Conservation (phyloP, 2,797 vertebrate genomes). For the Tragelaphus oryx region DNA sequence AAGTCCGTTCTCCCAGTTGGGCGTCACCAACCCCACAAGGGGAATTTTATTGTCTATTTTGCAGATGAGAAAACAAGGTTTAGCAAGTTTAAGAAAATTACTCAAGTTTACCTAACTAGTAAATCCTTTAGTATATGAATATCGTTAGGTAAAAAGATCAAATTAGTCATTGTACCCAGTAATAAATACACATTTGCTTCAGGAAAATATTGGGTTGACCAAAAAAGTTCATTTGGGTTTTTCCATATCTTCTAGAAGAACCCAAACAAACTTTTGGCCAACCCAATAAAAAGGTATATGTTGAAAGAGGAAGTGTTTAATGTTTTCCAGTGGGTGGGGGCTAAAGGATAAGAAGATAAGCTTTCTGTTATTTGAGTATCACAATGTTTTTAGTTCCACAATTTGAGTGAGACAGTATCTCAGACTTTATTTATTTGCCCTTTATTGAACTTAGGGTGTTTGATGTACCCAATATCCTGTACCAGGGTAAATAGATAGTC, state of each 20-base stretch:
- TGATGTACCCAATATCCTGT: background rate
- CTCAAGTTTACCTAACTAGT: constrained; percentile 6
- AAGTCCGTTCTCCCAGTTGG: background rate
- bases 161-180: background rate
- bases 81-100: background rate
- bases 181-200: constrained; percentile 23
- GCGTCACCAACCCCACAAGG: background rate
- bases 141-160: constrained; percentile 8
- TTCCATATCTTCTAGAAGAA: background rate
- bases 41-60: background rate
- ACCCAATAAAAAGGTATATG: background rate
- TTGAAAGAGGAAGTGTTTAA: constrained; percentile 35
- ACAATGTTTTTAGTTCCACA: background rate
- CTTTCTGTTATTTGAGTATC: background rate
- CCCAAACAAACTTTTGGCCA: background rate
- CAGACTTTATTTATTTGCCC: background rate
- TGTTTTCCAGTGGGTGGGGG: background rate
- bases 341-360: background rate
- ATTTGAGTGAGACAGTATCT: background rate
- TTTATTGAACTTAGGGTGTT: background rate
- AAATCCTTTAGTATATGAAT: background rate
- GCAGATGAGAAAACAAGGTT: background rate
- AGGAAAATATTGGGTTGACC: background rate
- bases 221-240: background rate
- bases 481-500: background rate